phyloP scores from a whole-genome alignment of 64 coral and sea anemone genomes.

The Hydrozoanthus tunicans region DNA sequence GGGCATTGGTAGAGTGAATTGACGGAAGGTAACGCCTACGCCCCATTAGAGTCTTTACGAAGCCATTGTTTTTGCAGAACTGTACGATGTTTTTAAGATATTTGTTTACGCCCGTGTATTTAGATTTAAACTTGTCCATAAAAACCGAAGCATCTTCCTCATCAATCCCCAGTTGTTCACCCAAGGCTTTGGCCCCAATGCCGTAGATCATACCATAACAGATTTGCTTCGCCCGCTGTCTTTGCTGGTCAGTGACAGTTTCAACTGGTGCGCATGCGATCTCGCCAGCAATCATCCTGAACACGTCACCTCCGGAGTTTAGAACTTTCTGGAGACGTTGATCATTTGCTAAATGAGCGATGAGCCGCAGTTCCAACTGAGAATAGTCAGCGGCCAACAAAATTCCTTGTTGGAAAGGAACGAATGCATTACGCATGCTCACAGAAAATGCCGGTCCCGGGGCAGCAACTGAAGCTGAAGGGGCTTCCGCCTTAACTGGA shows the following conservation, averaged over 20 bases:
- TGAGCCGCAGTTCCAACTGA: slow-evolving; percentile 95
- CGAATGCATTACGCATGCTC: slow-evolving; percentile 97
- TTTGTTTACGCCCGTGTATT: slow-evolving; percentile 71
- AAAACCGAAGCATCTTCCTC: slow-evolving; percentile 89
- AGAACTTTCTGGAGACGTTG: slow-evolving; percentile 73
- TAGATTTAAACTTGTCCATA: slow-evolving; percentile 88
- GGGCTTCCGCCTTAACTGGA: background rate
- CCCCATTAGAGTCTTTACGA: slow-evolving; percentile 74
- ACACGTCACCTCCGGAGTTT: slow-evolving; percentile 90
- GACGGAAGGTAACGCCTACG: slow-evolving; percentile 78
- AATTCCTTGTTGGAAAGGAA: slow-evolving; percentile 76
- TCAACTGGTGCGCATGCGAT: slow-evolving; percentile 63
- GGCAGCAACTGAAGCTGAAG: background rate
- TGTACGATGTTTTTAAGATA: slow-evolving; percentile 90
- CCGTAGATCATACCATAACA: slow-evolving; percentile 98
- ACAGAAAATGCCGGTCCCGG: slow-evolving; percentile 71
- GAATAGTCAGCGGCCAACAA: slow-evolving; percentile 98
- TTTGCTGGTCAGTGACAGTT: slow-evolving; percentile 74
- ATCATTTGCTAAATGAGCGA: slow-evolving; percentile 90
- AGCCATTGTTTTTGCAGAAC: slow-evolving; percentile 81
- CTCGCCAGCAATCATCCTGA: slow-evolving; percentile 93
- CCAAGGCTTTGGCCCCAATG: slow-evolving; percentile 91
- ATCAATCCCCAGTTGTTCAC: slow-evolving; percentile 73
- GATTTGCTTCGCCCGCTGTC: slow-evolving; percentile 93
- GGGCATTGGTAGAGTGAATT: slow-evolving; percentile 77